These are phyloP conservation scores for Pristionchus exspectatus DNA, from an alignment of 2,888 invertebrate genomes.

Conservation along the genomic window DNA sequence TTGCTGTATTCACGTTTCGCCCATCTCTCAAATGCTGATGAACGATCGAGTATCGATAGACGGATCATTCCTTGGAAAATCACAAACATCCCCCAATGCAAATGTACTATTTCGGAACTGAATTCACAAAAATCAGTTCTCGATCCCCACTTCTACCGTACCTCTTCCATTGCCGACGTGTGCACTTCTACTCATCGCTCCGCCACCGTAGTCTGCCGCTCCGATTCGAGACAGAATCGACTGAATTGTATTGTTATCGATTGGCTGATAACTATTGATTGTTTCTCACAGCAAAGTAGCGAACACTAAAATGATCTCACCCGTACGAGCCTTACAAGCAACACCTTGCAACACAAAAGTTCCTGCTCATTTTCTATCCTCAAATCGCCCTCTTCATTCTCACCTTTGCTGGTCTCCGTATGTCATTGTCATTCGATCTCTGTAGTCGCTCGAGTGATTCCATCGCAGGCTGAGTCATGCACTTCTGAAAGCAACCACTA, in stretches of 20 bases:
- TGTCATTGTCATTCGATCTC: slow-evolving; percentile 32
- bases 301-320: background rate
- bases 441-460: slow-evolving; percentile 30
- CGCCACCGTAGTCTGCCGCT: background rate
- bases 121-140: too few species aligned
- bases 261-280: too few species aligned
- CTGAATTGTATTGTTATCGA: background rate
- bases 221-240: slow-evolving; percentile 20
- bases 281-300: too few species aligned
- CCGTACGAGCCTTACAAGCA: too few species aligned
- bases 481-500: background rate
- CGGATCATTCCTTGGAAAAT: too few species aligned
- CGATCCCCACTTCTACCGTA: background rate
- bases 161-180: slow-evolving; percentile 45
- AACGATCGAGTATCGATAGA: background rate
- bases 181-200: slow-evolving; percentile 22
- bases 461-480: background rate
- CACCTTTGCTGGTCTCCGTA: slow-evolving; percentile 46
- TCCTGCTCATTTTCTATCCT: background rate
- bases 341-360: background rate
- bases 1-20: too few species aligned
- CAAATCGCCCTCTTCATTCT: background rate
- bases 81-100: too few species aligned
- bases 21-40: background rate
- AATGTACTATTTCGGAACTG: too few species aligned